Evolutionary conservation across 2,113 vertebrate species (phyloP).

Genomic region (Caretta caretta): DNA sequence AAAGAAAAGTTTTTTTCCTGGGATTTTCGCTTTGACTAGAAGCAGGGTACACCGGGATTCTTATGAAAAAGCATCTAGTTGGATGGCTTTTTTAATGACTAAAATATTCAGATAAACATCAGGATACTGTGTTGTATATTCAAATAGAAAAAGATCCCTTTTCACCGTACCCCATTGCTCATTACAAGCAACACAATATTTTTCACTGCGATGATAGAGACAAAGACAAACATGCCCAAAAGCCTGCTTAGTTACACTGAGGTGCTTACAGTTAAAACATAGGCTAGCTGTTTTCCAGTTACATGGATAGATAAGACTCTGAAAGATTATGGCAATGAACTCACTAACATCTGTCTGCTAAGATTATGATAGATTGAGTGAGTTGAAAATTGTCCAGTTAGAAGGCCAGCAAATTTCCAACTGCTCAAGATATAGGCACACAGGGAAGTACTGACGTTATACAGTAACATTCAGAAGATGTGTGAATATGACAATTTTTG

Average conservation of each 20-base stretch:
- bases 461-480: neutral
- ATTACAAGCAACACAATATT: neutral
- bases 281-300: neutral
- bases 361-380: neutral
- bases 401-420: neutral
- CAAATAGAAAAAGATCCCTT: fast-evolving
- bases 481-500: neutral
- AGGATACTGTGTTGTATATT: neutral
- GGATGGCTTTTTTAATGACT: neutral
- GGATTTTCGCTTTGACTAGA: neutral
- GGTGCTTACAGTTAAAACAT: neutral
- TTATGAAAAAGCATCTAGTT: neutral
- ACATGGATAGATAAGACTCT: neutral
- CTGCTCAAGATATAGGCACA: neutral
- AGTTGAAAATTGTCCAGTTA: neutral
- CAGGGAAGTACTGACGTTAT: neutral
- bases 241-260: neutral
- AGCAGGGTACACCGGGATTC: neutral
- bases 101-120: neutral
- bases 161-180: neutral
- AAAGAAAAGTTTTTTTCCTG: neutral
- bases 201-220: neutral
- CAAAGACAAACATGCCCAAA: fast-evolving
- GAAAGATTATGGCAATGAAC: neutral
- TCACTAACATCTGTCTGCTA: neutral